Evolutionary conservation across 2,888 invertebrate genomes (phyloP).

Genomic region (Phortica magna): DNA sequence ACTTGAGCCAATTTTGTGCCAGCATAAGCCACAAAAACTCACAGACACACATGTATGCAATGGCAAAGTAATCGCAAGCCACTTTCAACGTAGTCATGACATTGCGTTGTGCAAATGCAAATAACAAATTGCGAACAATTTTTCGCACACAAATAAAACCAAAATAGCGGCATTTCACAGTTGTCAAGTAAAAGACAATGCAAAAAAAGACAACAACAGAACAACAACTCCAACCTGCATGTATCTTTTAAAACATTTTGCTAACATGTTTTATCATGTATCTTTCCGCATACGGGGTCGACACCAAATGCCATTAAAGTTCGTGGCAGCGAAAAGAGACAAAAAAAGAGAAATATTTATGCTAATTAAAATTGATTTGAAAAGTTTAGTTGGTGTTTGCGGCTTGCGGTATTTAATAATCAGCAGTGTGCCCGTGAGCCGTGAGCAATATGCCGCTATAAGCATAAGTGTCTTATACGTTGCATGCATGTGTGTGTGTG

Average conservation of each 20-base stretch:
- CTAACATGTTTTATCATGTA: not conserved
- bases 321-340: not conserved
- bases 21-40: slow-evolving; percentile 19
- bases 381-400: slow-evolving; percentile 71
- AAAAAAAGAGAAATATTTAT: slow-evolving; percentile 65
- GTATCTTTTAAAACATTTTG: not conserved
- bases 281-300: not conserved
- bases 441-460: not conserved
- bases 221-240: not conserved
- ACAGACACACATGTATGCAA: not conserved
- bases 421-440: not conserved
- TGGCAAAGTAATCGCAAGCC: not conserved
- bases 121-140: slow-evolving; percentile 54
- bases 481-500: not conserved
- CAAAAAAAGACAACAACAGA: not conserved
- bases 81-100: slow-evolving; percentile 48
- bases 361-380: slow-evolving; percentile 75
- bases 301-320: not conserved
- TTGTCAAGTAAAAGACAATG: not conserved
- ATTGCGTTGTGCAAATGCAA: slow-evolving; percentile 40
- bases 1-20: slow-evolving; percentile 23
- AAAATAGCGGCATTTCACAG: slow-evolving; percentile 33
- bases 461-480: not conserved
- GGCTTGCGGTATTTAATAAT: slow-evolving; percentile 42
- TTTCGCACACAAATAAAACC: slow-evolving; percentile 51